These are phyloP conservation scores for Artibeus jamaicensis DNA, from an alignment of 2,797 vertebrate species.

Conservation along the genomic window DNA sequence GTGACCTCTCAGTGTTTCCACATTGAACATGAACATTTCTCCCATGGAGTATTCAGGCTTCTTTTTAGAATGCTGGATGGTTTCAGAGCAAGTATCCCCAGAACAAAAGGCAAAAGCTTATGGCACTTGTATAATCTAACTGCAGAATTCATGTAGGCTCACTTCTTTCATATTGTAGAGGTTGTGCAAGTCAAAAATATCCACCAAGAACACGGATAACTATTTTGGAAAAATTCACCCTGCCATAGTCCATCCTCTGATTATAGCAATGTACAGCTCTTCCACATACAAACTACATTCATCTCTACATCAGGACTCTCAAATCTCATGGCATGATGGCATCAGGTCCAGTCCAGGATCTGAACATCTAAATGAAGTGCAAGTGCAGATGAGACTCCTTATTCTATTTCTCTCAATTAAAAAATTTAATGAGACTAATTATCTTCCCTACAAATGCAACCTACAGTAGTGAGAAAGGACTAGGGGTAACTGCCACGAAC, in stretches of 20 bases:
- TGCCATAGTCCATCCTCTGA: background rate
- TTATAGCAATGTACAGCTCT: background rate
- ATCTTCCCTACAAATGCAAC: background rate
- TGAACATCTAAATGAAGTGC: background rate
- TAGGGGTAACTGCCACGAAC: background rate
- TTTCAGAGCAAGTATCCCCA: background rate
- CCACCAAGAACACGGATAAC: background rate
- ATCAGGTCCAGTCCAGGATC: background rate
- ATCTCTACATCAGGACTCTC: background rate
- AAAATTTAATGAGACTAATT: background rate
- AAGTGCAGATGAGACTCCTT: background rate
- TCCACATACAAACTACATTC: background rate
- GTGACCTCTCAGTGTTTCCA: background rate
- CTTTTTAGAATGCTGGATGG: background rate
- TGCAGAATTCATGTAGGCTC: background rate
- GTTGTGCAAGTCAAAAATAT: background rate
- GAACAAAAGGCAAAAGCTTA: background rate
- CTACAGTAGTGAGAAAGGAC: background rate
- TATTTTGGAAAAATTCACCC: background rate
- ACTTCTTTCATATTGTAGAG: background rate
- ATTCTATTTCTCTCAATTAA: background rate
- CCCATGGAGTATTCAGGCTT: background rate
- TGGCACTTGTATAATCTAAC: background rate
- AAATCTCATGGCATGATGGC: background rate
- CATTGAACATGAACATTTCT: background rate